Conservation (phyloP, 2,888 invertebrate species). For the Alsophila aescularia region DNA sequence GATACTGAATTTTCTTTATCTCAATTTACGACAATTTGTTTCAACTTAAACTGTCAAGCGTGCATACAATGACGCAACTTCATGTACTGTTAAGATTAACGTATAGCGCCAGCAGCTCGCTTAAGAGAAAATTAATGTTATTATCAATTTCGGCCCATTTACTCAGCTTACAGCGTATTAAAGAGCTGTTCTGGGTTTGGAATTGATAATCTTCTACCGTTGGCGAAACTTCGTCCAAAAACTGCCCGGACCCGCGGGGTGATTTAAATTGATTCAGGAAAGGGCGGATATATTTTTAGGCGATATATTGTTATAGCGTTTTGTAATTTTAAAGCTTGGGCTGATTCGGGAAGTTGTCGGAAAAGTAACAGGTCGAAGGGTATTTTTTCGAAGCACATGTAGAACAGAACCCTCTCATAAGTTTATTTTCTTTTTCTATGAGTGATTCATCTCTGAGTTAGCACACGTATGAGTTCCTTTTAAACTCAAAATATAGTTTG, state of each 20-base stretch:
- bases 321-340: neutral
- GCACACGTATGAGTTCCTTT: too few species aligned
- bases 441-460: too few species aligned
- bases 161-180: conserved; percentile 38
- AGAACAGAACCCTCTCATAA: too few species aligned
- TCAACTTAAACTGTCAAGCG: too few species aligned
- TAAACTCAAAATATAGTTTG: too few species aligned
- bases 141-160: conserved; percentile 45
- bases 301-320: neutral
- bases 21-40: too few species aligned
- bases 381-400: too few species aligned
- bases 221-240: conserved; percentile 26
- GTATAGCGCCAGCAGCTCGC: conserved; percentile 20
- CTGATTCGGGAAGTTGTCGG: too few species aligned
- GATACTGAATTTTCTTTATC: too few species aligned
- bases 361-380: too few species aligned
- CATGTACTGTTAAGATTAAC: conserved; percentile 5
- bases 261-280: conserved; percentile 11
- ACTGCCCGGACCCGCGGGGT: conserved; percentile 14
- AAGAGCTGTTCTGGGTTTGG: conserved; percentile 31
- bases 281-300: neutral
- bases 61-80: neutral
- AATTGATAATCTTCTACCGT: conserved; percentile 38
- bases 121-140: conserved; percentile 45
- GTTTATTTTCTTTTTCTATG: too few species aligned